Evolutionary conservation across 2,113 vertebrate genomes (phyloP).

Genomic region (Misgurnus anguillicaudatus): DNA sequence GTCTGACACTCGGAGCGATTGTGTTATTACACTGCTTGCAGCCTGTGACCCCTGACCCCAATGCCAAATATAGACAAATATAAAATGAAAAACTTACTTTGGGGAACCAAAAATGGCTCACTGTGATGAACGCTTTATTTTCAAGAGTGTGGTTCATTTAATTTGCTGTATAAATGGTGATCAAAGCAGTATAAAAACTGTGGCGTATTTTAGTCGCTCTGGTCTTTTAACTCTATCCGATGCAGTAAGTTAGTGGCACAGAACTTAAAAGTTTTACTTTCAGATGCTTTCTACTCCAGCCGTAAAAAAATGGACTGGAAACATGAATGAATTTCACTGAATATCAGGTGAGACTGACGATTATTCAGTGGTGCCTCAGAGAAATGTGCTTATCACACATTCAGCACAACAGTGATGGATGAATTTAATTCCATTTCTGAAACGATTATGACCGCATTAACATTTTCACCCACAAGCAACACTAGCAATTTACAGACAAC

Average conservation of each 20-base stretch:
- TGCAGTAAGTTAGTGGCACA: too few relatives aligned
- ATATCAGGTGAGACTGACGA: not conserved
- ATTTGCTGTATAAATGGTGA: too few relatives aligned
- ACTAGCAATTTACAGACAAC: not conserved
- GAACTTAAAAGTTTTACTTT: not conserved
- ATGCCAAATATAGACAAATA: slow-evolving; percentile 6
- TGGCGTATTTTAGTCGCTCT: too few relatives aligned
- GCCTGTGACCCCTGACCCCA: slow-evolving; percentile 7
- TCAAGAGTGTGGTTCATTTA: too few relatives aligned
- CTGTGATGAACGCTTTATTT: not conserved
- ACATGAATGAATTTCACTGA: not conserved
- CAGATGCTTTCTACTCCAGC: not conserved
- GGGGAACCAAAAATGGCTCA: not conserved
- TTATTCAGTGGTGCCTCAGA: not conserved
- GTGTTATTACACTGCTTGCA: slow-evolving; percentile 40
- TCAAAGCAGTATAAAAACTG: too few relatives aligned
- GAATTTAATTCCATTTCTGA: slow-evolving; percentile 38
- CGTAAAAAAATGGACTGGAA: not conserved
- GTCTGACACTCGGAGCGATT: slow-evolving; percentile 52
- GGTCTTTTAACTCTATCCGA: too few relatives aligned
- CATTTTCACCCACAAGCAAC: slow-evolving; percentile 17
- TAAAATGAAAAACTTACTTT: not conserved
- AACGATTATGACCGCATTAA: slow-evolving; percentile 37
- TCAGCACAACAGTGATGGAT: slow-evolving; percentile 37
- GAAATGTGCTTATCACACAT: not conserved